A percentile compares a stretch with the other conserved stretches of the same genome.
Evolutionary conservation across 2,888 invertebrate species (phyloP).

Genomic region (Trypoxylon attenuatum): DNA sequence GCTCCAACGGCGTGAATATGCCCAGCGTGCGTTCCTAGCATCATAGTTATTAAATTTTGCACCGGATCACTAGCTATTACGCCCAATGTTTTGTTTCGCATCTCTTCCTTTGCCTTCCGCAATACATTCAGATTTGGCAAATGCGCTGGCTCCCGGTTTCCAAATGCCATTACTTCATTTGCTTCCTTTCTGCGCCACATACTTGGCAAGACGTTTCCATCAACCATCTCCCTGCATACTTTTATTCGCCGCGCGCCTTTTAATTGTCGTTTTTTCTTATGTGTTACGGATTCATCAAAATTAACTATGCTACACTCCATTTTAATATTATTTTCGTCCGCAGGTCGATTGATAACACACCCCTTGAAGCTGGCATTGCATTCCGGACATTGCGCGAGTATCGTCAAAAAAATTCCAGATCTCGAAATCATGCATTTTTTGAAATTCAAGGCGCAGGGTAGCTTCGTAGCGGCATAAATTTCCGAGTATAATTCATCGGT

Average conservation of each 20-base stretch:
- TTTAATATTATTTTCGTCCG: too few relatives aligned
- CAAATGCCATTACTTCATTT: conserved; percentile 25
- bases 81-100: conserved; percentile 17
- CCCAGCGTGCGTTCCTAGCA: conserved; percentile 11
- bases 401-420: not conserved
- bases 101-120: conserved; percentile 23
- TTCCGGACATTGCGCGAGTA: not conserved
- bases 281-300: conserved; percentile 22
- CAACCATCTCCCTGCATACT: conserved; percentile 17
- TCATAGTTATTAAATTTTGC: too few relatives aligned
- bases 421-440: not conserved
- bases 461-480: not conserved
- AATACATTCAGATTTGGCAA: conserved; percentile 17
- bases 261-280: conserved; percentile 28
- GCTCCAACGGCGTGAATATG: conserved; percentile 21
- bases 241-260: conserved; percentile 27
- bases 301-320: conserved; percentile 1
- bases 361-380: not conserved
- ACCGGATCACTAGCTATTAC: too few relatives aligned
- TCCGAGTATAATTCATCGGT: not conserved
- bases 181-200: conserved; percentile 31
- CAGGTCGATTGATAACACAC: not conserved
- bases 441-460: not conserved
- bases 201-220: conserved; percentile 24
- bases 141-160: conserved; percentile 30